phyloP scores from a whole-genome alignment of 2,113 vertebrate genomes.

The Leucopsar rothschildi region DNA sequence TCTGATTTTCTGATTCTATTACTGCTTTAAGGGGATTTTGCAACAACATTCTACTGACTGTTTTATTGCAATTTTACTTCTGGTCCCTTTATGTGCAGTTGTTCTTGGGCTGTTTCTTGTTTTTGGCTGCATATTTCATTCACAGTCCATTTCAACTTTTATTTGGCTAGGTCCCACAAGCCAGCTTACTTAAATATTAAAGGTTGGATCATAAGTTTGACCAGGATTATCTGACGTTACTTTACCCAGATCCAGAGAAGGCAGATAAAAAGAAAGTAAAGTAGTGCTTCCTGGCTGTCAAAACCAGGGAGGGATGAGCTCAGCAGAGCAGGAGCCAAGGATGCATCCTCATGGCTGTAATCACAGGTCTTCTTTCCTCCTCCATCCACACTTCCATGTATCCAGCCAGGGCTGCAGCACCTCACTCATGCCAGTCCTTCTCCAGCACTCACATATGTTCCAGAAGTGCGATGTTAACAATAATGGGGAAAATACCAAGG shows the following conservation, averaged over 20 bases:
- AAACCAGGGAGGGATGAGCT: neutral
- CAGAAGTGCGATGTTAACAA: neutral
- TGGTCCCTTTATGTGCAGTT: neutral
- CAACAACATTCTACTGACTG: neutral
- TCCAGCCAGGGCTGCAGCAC: neutral
- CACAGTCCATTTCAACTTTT: neutral
- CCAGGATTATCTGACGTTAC: neutral
- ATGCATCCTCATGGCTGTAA: neutral
- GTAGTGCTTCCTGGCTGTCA: neutral
- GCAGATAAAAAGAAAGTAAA: neutral
- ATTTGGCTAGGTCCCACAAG: neutral
- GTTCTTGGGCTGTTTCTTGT: neutral
- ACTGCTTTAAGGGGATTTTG: neutral
- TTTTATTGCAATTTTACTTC: neutral
- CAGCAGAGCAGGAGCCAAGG: neutral
- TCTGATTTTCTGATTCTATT: neutral
- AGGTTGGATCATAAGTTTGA: neutral
- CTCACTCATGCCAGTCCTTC: neutral
- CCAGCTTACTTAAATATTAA: neutral
- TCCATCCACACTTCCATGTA: fast-evolving
- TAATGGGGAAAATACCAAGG: neutral
- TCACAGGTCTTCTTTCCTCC: neutral
- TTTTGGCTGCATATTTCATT: neutral
- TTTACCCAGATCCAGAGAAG: neutral
- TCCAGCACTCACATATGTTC: fast-evolving